Percentiles rank a stretch among this genome's conserved stretches.
Evolutionary conservation across 2,888 invertebrate genomes (phyloP).

Genomic region (Drosophila aldrichi): DNA sequence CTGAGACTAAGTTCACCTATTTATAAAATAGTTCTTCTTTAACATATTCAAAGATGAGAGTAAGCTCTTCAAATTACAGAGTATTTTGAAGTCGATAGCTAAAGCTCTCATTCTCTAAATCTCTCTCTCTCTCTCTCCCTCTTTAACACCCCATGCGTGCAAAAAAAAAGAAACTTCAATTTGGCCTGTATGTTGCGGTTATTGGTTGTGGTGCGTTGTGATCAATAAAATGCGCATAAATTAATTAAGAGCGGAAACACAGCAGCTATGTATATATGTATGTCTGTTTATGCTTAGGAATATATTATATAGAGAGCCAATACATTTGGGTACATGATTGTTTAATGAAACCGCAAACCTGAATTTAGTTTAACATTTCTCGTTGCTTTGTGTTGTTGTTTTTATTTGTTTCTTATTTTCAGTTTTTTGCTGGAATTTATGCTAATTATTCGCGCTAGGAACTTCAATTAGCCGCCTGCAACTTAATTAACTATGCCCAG

Average conservation of each 20-base stretch:
- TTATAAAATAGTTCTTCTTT: too few species aligned
- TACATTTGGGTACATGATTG: constrained; percentile 39
- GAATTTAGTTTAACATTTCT: constrained; percentile 53
- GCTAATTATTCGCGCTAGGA: constrained; percentile 35
- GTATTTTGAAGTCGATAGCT: background rate
- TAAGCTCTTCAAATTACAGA: too few species aligned
- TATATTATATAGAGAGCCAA: constrained; percentile 29
- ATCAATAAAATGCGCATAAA: constrained; percentile 77
- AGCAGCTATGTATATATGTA: background rate
- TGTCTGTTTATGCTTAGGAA: constrained; percentile 15
- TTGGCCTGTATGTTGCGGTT: constrained; percentile 27
- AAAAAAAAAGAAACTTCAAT: constrained; percentile 32
- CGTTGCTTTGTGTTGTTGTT: constrained; percentile 15
- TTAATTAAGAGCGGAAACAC: constrained; percentile 69
- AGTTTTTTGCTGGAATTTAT: constrained; percentile 46
- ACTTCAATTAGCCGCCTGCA: constrained; percentile 43
- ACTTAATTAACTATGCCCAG: constrained; percentile 61
- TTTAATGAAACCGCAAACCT: constrained; percentile 64
- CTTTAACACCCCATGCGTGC: background rate
- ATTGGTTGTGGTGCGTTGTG: constrained; percentile 19
- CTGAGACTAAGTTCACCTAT: background rate
- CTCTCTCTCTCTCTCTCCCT: background rate
- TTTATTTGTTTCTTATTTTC: background rate
- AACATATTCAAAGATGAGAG: too few species aligned
- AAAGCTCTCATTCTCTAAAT: background rate